Evolutionary conservation across 2,888 invertebrate genomes (phyloP), one percentile per base, ranked within the genome.

Genomic region (Xylota sylvarum): DNA sequence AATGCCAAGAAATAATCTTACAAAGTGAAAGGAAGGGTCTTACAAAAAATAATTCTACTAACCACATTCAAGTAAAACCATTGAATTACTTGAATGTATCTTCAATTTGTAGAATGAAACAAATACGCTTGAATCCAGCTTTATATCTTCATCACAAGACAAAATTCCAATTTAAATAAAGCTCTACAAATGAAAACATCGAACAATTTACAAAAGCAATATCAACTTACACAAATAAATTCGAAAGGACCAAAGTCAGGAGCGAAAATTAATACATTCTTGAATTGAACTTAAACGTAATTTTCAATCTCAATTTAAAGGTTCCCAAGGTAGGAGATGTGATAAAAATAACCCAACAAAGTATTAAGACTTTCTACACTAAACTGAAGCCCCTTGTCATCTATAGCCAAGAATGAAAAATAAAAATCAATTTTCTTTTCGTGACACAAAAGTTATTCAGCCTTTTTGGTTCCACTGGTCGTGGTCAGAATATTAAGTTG

Each of bases 371-470:
- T 12, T 73, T 77, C 27, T 46, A 23, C 50, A 40, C 32, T 60
- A 23, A 72, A 72, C 35, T 77, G 46, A 69, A 72, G 48, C 35
- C 67, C 73, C 69, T 55, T 70, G 43, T 52, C 74, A 65, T 64
- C 65, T 40, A 60, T 76, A 43, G 65, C 43, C 37, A n/a, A 32
- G 10, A 43, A 78, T n/a, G 46, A 56, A 48, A 58, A 60, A 77
- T 74, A 69, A 76, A 86, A 82, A 86, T 82, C 76, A 82, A 86
- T 86, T 82, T 82, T 81, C 72, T 62, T 82, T 77, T 73, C 77
- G 77, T 82, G 77, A 82, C 82, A 78, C 55, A 67, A 86, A 81
- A 78, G 72, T 73, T 82, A 56, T 86, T 73, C 73, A 73, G 72
- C 56, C 62, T 72, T 77, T 65, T 77, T 67, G 76, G 65, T 77